These are phyloP conservation scores for Oreochromis aureus DNA, from an alignment of 2,113 vertebrate species.

Conservation along the genomic window DNA sequence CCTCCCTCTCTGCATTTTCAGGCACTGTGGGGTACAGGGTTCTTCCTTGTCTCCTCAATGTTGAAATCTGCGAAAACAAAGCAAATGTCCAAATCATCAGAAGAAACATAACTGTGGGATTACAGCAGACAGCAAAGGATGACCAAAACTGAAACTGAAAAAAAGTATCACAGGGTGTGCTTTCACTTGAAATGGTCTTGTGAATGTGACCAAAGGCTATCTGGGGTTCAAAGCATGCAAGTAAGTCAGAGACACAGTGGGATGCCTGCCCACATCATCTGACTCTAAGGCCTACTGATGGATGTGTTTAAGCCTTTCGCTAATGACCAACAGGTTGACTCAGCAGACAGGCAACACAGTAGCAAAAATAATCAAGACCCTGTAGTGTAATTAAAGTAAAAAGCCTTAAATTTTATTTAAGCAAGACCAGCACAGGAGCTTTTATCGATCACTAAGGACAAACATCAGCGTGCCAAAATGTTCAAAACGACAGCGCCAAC, in stretches of 20 bases:
- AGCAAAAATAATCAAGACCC: not conserved
- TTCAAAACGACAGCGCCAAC: not conserved
- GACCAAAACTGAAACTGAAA: slow-evolving; percentile 1
- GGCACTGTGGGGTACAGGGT: slow-evolving; percentile 88
- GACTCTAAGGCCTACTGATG: not conserved
- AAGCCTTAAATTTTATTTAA: not conserved
- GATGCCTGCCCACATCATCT: not conserved
- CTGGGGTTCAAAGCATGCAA: not conserved
- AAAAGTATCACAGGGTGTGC: not conserved
- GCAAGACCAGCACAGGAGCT: not conserved
- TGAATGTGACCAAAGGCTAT: not conserved
- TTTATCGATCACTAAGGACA: not conserved
- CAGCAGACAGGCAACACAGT: not conserved
- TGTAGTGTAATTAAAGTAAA: not conserved
- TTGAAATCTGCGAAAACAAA: slow-evolving; percentile 76
- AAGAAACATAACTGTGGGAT: not conserved
- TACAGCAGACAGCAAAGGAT: not conserved
- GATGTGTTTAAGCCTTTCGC: not conserved
- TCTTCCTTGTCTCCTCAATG: slow-evolving; percentile 82
- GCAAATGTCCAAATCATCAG: not conserved
- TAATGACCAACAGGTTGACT: not conserved
- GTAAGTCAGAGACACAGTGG: not conserved
- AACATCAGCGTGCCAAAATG: not conserved
- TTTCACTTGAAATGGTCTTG: not conserved
- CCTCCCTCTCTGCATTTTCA: slow-evolving; percentile 84